Percentiles rank a stretch among this genome's conserved stretches.
Evolutionary conservation across 2,888 invertebrate species (phyloP).

Genomic region (Oxytorus armatus): DNA sequence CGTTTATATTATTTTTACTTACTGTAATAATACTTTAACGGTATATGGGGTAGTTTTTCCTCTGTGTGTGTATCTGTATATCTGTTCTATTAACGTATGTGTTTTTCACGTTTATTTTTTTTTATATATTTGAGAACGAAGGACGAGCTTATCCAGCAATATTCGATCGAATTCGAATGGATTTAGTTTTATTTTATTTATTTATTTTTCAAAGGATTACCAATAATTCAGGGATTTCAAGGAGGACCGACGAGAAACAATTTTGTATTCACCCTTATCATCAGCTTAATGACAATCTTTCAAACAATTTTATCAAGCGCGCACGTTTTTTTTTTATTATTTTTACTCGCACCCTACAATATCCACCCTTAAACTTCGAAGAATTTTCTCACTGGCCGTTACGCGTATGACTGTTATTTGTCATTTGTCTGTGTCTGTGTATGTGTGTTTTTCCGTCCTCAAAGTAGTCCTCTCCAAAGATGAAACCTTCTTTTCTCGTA

Average conservation of each 20-base stretch:
- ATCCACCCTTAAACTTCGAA: conserved; percentile 19
- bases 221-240: conserved; percentile 15
- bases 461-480: neutral
- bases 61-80: conserved; percentile 1
- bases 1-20: conserved; percentile 52
- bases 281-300: neutral
- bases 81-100: neutral
- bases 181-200: neutral
- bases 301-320: conserved; percentile 20
- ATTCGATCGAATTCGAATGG: conserved; percentile 28
- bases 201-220: neutral
- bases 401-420: conserved; percentile 11
- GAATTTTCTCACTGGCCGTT: conserved; percentile 27
- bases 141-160: conserved; percentile 45
- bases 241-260: conserved; percentile 10
- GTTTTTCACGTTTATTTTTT: neutral
- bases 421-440: conserved; percentile 18
- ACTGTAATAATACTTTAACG: conserved; percentile 68
- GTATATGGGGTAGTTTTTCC: conserved; percentile 49
- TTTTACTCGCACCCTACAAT: neutral
- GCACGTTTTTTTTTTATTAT: conserved; percentile 36
- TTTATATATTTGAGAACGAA: conserved; percentile 41
- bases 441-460: conserved; percentile 32
- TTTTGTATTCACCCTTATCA: conserved; percentile 30
- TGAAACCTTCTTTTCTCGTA: neutral